Evolutionary conservation across 2,113 vertebrate species (phyloP), one percentile per base, ranked within the genome.

Genomic region (Ginglymostoma cirratum): DNA sequence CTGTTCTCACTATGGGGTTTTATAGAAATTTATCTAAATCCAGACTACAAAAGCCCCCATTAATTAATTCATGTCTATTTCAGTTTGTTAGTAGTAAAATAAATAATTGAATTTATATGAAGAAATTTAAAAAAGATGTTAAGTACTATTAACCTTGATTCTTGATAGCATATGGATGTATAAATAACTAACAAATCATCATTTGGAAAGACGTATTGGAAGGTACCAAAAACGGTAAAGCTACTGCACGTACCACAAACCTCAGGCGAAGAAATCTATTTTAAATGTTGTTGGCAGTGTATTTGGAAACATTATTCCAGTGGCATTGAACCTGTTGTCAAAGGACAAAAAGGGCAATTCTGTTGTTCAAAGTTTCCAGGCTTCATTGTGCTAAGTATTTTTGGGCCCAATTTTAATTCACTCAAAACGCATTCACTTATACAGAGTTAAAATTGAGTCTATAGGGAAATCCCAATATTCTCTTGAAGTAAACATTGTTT

Each of bases 301-400:
- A 34, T 72, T 76, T 95, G 94, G 66, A 95, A 95, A 95, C 67
- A 95, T 95, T 95, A 42, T 95, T 72, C 42, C 45, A 95, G 6
- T 72, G 42, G 67, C 94, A 48, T 72, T 45, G 8, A 95, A 34
- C 27, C 19, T 72, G 42, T 95, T 95, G 94, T 48, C 89, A 72
- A 76, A 95, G 42, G 42, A 70, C 94, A 95, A 95, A 61, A 95
- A 72, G 94, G 94, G 27, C 89, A 34, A n/a, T 95, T 76, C 27
- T 95, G 48, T 6, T 17, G 89, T 93, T 93, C 6, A 61, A n/a
- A 38, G 19, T 66, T 67, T 67, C 55, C 61, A 66, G 17, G 89
- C 89, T 34, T 66, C 38, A 65, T 93, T 2, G 7, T 93, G 89
- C 38, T 67, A 23, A 2, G 5, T 45, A 21, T 83, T 42, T 34